Evolutionary conservation across 2,888 invertebrate genomes (phyloP).

Genomic region (Scaptomyza tumidula): DNA sequence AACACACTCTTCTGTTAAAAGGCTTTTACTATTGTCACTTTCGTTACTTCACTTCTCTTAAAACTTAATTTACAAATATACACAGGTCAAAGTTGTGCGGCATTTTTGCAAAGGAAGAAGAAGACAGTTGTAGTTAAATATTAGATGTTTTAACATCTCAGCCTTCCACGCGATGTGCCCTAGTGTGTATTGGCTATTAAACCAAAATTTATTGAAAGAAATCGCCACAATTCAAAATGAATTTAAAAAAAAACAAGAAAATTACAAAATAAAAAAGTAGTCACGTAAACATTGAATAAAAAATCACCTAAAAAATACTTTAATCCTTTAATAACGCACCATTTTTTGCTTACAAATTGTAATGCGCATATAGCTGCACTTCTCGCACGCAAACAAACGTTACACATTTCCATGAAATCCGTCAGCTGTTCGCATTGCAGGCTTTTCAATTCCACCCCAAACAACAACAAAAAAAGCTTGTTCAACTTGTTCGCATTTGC

Average conservation of each 20-base stretch:
- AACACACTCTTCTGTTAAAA: too few species aligned
- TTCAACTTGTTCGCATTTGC: slow-evolving; percentile 51
- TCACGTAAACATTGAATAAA: background rate
- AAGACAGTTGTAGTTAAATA: too few species aligned
- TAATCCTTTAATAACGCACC: slow-evolving; percentile 10
- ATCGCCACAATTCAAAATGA: background rate
- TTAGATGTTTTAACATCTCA: too few species aligned
- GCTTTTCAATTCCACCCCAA: slow-evolving; percentile 54
- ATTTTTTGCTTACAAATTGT: slow-evolving; percentile 10
- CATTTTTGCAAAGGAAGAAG: too few species aligned
- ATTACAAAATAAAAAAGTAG: background rate
- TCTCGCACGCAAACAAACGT: slow-evolving; percentile 28
- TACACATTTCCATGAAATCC: slow-evolving; percentile 23
- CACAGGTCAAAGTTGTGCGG: too few species aligned
- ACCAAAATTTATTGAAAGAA: too few species aligned
- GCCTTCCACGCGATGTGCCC: too few species aligned
- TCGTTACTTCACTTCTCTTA: too few species aligned
- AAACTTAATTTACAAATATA: too few species aligned
- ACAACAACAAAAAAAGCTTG: slow-evolving; percentile 43
- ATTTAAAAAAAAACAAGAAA: too few species aligned
- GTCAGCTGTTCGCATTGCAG: slow-evolving; percentile 53
- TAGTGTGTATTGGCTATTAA: too few species aligned
- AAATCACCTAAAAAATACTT: slow-evolving; percentile 37
- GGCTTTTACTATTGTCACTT: too few species aligned
- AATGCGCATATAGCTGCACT: slow-evolving; percentile 30